A percentile compares a stretch with the other conserved stretches of the same genome.
phyloP scores from a whole-genome alignment of 2,797 vertebrate genomes.

The Eptatretus atami region DNA sequence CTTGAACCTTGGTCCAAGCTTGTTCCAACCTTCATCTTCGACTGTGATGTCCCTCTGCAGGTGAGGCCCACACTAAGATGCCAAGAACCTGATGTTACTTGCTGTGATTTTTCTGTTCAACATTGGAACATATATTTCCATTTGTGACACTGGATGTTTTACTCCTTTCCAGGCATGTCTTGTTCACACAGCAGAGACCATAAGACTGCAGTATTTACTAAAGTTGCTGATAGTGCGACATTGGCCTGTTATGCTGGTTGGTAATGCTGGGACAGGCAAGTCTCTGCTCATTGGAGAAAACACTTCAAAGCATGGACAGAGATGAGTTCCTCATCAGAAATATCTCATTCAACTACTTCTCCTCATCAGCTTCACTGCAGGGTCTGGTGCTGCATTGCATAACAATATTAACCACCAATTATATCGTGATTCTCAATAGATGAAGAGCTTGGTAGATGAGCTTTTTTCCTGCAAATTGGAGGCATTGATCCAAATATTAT shows the following conservation, averaged over 20 bases:
- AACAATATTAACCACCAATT: too few relatives aligned
- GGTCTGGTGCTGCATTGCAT: constrained; percentile 17
- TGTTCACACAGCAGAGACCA: constrained; percentile 51
- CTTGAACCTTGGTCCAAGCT: constrained; percentile 74
- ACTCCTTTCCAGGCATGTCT: constrained; percentile 27
- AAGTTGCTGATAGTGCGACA: constrained; percentile 28
- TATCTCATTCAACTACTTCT: constrained; percentile 71
- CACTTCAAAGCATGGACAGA: constrained; percentile 25
- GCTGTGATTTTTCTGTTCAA: neutral
- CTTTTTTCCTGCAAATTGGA: too few relatives aligned
- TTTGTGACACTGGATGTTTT: too few relatives aligned
- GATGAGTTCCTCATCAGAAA: constrained; percentile 46
- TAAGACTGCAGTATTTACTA: constrained; percentile 43
- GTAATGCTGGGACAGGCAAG: constrained; percentile 46
- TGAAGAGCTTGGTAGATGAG: too few relatives aligned
- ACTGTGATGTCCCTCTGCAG: constrained; percentile 47
- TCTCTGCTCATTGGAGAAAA: constrained; percentile 44
- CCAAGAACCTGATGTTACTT: neutral
- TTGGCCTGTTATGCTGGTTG: constrained; percentile 53
- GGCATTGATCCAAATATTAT: too few relatives aligned
- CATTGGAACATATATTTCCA: too few relatives aligned
- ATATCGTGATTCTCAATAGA: too few relatives aligned
- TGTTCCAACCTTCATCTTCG: constrained; percentile 44
- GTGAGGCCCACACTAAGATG: constrained; percentile 15
- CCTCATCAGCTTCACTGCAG: constrained; percentile 69